Evolutionary conservation across 1,140 invertebrate genomes (phyloP).

Genomic region (Drepana arcuata): DNA sequence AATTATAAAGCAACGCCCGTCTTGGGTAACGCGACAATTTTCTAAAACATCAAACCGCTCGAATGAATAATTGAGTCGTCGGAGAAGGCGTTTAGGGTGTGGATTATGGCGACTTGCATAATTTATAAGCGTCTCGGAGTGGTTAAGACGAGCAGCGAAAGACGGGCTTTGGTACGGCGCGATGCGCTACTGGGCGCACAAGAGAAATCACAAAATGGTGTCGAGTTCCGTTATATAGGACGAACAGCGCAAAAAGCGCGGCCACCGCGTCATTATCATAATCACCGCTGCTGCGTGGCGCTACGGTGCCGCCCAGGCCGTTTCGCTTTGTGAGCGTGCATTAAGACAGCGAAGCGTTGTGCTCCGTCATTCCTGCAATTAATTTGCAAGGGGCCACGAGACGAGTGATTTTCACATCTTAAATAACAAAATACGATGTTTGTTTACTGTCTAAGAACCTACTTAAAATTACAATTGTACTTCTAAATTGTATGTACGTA

Average conservation of each 20-base stretch:
- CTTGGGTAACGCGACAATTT: conserved; percentile 59
- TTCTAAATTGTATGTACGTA: background rate
- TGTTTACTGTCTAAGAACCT: background rate
- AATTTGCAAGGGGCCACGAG: conserved; percentile 51
- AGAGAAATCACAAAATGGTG: conserved; percentile 45
- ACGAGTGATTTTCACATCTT: conserved; percentile 22
- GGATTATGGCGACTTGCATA: conserved; percentile 67
- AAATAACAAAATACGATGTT: conserved; percentile 1
- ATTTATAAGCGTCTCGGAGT: conserved; percentile 59
- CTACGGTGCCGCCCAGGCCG: conserved; percentile 52
- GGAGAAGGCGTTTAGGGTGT: conserved; percentile 63
- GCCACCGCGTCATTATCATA: conserved; percentile 67
- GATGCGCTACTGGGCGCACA: conserved; percentile 20
- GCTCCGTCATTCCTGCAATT: conserved; percentile 65
- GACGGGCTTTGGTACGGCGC: conserved; percentile 16
- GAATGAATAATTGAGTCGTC: conserved; percentile 65
- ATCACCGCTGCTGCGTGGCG: conserved; percentile 61
- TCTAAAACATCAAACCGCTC: conserved; percentile 67
- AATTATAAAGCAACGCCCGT: conserved; percentile 52
- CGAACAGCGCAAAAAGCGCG: conserved; percentile 60
- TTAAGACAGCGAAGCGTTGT: conserved; percentile 61
- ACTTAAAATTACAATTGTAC: background rate
- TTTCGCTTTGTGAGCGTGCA: conserved; percentile 66
- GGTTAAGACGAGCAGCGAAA: conserved; percentile 39
- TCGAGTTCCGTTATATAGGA: conserved; percentile 52